These are phyloP conservation scores for Druceiella hillmani DNA, from an alignment of 2,888 invertebrate genomes.

Conservation along the genomic window DNA sequence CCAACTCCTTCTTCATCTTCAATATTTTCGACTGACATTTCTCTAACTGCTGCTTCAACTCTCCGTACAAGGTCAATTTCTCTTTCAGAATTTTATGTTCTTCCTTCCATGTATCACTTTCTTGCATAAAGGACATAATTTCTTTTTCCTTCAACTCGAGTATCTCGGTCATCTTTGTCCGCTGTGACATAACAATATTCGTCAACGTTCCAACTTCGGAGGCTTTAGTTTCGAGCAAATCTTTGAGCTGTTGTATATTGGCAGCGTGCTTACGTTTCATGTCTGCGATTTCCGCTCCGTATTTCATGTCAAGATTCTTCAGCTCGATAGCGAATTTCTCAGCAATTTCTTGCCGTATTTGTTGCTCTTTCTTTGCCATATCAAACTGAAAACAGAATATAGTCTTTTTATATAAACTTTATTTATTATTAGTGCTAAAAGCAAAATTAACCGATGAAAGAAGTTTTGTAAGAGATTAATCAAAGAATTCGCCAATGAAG, in stretches of 20 bases:
- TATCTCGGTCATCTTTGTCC: conserved; percentile 46
- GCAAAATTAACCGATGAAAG: too few species aligned
- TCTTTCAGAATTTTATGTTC: conserved; percentile 40
- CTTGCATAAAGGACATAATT: conserved; percentile 42
- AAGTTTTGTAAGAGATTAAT: too few species aligned
- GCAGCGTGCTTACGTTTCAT: conserved; percentile 47
- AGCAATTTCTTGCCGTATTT: conserved; percentile 62
- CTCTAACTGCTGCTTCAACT: conserved; percentile 39
- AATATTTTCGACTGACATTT: conserved; percentile 33
- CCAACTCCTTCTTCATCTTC: conserved; percentile 28
- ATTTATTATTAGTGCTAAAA: too few species aligned
- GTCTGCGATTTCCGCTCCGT: conserved; percentile 43
- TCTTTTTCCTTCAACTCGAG: conserved; percentile 49
- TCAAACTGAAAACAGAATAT: conserved; percentile 36
- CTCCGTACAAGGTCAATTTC: conserved; percentile 24
- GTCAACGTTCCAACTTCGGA: conserved; percentile 49
- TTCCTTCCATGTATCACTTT: conserved; percentile 37
- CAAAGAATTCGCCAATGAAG: too few species aligned
- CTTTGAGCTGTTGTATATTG: conserved; percentile 43
- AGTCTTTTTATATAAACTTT: too few species aligned
- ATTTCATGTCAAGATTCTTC: conserved; percentile 52
- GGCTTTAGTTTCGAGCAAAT: conserved; percentile 46
- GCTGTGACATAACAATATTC: conserved; percentile 47
- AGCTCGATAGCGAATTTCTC: conserved; percentile 59
- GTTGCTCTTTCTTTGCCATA: conserved; percentile 50